Evolutionary conservation across 2,888 invertebrate genomes (phyloP), one percentile per base, ranked within the genome.

Genomic region (Thymelicus acteon): DNA sequence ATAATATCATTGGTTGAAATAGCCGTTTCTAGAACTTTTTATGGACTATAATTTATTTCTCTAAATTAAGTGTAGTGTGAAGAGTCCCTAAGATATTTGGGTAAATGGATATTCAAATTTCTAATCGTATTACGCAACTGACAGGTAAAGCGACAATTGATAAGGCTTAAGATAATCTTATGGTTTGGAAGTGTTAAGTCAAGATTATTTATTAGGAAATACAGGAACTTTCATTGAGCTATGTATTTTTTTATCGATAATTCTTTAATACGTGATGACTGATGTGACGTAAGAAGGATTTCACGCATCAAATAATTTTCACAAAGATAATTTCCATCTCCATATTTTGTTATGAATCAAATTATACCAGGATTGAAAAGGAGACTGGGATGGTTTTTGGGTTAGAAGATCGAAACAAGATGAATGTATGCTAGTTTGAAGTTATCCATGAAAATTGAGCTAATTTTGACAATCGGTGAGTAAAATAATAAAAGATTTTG

Each of bases 101-200:
- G 24, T 58, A 58, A 63, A 24, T 58, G 48, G 58, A 64, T 70
- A 70, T 64, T 70, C 44, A 69, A 69, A 69, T 69, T 69, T 69
- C 60, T 64, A 70, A 70, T 70, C 70, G 49, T 60, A 62, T 70
- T 64, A 64, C 64, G 58, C 58, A 70, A 64, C 40, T 70, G 70
- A 60, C 70, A 70, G 39, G 40, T 64, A 63, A 70, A 61, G 8
- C 60, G 70, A 64, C 58, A 70, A 64, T 60, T 64, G 70, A 70
- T 70, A 70, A 49, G 70, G 49, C 70, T 70, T 68, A 48, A 58
- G 58, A 64, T 70, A 70, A 70, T 70, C 70, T 47, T 47, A 63
- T 60, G 64, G 64, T 70, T 70, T 60, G 48, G 47, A 70, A 64
- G 64, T 70, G 70, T 64, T 70, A 64, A 70, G 64, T 70, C 58